Percentiles rank a stretch among this genome's conserved stretches.
Evolutionary conservation across 53 echinoderm and acorn worm genomes (phyloP).

Genomic region (Arbacia lixula): DNA sequence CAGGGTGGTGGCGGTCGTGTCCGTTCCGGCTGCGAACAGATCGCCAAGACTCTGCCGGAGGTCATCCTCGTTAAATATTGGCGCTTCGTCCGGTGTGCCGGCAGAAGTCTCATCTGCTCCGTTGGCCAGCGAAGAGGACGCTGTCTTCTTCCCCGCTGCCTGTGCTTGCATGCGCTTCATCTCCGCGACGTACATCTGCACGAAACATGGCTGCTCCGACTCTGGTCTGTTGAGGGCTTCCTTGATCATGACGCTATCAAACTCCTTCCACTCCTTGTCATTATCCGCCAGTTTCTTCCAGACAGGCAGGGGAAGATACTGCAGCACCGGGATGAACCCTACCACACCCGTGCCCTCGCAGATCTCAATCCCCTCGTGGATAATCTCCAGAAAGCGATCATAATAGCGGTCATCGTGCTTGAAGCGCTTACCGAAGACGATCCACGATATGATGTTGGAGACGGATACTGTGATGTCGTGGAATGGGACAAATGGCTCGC

Average conservation of each 20-base stretch:
- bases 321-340: conserved; percentile 40
- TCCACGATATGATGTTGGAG: conserved; percentile 63
- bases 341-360: conserved; percentile 47
- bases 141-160: too few relatives aligned
- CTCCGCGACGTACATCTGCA: conserved; percentile 33
- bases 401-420: conserved; percentile 55
- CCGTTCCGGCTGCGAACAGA: conserved; percentile 63
- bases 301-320: conserved; percentile 56
- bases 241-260: conserved; percentile 37
- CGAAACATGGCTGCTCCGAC: conserved; percentile 35
- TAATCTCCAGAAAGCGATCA: conserved; percentile 40
- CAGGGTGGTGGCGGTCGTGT: conserved; percentile 63
- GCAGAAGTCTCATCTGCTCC: not conserved
- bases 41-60: conserved; percentile 57
- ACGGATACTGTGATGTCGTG: conserved; percentile 54
- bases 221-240: conserved; percentile 52
- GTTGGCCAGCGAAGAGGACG: not conserved
- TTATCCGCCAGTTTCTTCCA: conserved; percentile 49
- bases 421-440: conserved; percentile 59
- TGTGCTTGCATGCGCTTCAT: conserved; percentile 1
- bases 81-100: not conserved
- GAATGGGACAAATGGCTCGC: conserved; percentile 55
- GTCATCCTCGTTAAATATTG: conserved; percentile 48
- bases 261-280: conserved; percentile 28
- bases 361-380: conserved; percentile 57